Conservation (phyloP, 2,888 invertebrate species). For the Epistrophe grossulariae region DNA sequence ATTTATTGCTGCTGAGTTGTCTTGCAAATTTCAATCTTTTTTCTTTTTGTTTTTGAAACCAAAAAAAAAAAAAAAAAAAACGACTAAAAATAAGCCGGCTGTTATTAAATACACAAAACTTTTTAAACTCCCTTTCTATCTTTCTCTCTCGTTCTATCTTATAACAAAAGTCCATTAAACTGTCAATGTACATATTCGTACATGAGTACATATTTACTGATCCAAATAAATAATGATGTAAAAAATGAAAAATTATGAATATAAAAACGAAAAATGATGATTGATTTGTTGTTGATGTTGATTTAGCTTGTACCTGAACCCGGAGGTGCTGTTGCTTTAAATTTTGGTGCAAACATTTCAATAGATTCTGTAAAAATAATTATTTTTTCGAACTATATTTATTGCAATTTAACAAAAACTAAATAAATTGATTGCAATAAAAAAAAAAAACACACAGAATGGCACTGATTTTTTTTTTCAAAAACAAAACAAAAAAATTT, state of each 20-base stretch:
- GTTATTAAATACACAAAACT: conserved; percentile 5
- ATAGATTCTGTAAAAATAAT: conserved; percentile 85
- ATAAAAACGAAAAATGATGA: conserved; percentile 7
- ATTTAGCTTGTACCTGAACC: conserved; percentile 81
- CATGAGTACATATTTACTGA: not conserved
- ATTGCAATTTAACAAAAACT: too few species aligned
- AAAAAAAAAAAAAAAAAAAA: conserved; percentile 13
- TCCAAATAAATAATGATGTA: conserved; percentile 15
- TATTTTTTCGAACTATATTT: conserved; percentile 8
- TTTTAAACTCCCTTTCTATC: not conserved
- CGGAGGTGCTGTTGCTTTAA: conserved; percentile 90
- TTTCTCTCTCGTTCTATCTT: conserved; percentile 3
- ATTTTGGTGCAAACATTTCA: conserved; percentile 91
- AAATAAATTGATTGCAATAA: too few species aligned
- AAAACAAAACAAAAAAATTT: not conserved
- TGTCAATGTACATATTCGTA: conserved; percentile 38
- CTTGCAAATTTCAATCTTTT: conserved; percentile 47
- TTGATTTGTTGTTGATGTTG: conserved; percentile 28
- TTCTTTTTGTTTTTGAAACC: not conserved
- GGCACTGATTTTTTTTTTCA: conserved; percentile 10
- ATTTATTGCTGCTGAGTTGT: conserved; percentile 47
- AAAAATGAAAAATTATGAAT: conserved; percentile 48
- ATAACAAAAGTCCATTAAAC: conserved; percentile 49
- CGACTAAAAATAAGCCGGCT: conserved; percentile 71
- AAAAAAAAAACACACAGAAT: conserved; percentile 53